phyloP scores from a whole-genome alignment of 2,888 invertebrate genomes.

The Philhelius pedissequus region DNA sequence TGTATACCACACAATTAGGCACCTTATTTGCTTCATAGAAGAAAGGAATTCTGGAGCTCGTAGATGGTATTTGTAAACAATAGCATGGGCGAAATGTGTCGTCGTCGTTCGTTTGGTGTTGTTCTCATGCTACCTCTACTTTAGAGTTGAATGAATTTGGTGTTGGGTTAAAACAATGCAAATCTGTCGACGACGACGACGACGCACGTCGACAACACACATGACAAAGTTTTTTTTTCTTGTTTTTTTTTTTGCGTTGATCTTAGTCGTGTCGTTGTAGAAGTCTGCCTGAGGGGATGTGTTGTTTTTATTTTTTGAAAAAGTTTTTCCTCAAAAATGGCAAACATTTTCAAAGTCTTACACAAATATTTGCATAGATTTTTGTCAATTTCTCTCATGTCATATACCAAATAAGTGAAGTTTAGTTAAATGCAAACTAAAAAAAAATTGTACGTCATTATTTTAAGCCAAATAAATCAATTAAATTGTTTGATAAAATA shows the following conservation, averaged over 20 bases:
- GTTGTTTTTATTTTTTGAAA: slow-evolving; percentile 24
- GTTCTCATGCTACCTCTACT: slow-evolving; percentile 37
- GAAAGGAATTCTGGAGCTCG: slow-evolving; percentile 62
- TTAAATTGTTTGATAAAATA: no score
- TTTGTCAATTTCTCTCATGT: slow-evolving; percentile 9
- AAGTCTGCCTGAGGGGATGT: slow-evolving; percentile 5
- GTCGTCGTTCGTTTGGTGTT: slow-evolving; percentile 48
- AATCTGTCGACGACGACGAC: slow-evolving; percentile 48
- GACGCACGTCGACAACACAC: slow-evolving; percentile 49
- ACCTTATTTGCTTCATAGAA: slow-evolving; percentile 64
- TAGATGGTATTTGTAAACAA: slow-evolving; percentile 56
- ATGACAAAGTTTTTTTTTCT: slow-evolving; percentile 60
- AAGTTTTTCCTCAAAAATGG: slow-evolving; percentile 44
- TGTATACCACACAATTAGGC: slow-evolving; percentile 68
- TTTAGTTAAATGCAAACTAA: no score
- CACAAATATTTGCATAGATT: slow-evolving; percentile 53
- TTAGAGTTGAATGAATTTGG: slow-evolving; percentile 17
- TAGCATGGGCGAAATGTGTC: slow-evolving; percentile 55
- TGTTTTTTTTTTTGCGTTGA: slow-evolving; percentile 34
- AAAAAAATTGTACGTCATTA: no score
- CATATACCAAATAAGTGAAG: not conserved
- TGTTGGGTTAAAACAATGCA: slow-evolving; percentile 56
- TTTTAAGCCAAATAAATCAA: no score
- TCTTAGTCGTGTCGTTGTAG: slow-evolving; percentile 7
- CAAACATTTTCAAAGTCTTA: slow-evolving; percentile 32